Percentiles rank a stretch among this genome's conserved stretches.
These are phyloP conservation scores for Ectobius pallidus DNA, from an alignment of 2,888 invertebrate genomes.

Conservation along the genomic window DNA sequence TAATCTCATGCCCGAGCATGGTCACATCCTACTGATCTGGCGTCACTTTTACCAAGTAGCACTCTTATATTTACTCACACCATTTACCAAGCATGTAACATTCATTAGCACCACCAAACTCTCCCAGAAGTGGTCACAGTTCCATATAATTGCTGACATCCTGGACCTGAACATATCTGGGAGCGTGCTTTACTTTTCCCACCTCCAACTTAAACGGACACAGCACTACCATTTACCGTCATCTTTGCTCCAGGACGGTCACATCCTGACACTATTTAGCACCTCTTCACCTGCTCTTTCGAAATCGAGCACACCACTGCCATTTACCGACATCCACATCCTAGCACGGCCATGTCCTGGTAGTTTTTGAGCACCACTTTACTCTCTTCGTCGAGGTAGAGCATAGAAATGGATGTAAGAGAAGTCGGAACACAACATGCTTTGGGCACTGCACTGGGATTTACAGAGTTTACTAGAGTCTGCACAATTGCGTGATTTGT, in stretches of 20 bases:
- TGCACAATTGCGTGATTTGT: constrained; percentile 99
- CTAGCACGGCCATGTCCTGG: constrained; percentile 97
- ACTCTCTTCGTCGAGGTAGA: constrained; percentile 92
- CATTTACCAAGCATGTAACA: too few relatives aligned
- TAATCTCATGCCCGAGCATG: too few relatives aligned
- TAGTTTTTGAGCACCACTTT: constrained; percentile 98
- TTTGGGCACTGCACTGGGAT: constrained; percentile 88
- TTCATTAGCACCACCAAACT: too few relatives aligned
- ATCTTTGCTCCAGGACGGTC: background rate
- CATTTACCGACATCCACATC: constrained; percentile 97
- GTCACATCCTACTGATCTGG: too few relatives aligned
- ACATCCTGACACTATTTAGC: background rate
- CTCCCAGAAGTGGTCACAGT: too few relatives aligned
- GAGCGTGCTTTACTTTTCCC: too few relatives aligned
- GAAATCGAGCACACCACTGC: background rate
- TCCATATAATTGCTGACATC: too few relatives aligned
- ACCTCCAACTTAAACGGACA: too few relatives aligned
- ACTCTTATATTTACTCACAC: too few relatives aligned
- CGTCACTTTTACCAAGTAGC: too few relatives aligned
- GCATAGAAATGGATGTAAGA: constrained; percentile 92
- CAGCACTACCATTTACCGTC: too few relatives aligned
- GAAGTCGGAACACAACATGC: constrained; percentile 98
- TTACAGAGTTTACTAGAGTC: constrained; percentile 92
- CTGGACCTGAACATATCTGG: too few relatives aligned
- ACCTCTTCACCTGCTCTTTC: background rate